phyloP scores from a whole-genome alignment of 1,140 invertebrate genomes.

The Heliconius nattereri region DNA sequence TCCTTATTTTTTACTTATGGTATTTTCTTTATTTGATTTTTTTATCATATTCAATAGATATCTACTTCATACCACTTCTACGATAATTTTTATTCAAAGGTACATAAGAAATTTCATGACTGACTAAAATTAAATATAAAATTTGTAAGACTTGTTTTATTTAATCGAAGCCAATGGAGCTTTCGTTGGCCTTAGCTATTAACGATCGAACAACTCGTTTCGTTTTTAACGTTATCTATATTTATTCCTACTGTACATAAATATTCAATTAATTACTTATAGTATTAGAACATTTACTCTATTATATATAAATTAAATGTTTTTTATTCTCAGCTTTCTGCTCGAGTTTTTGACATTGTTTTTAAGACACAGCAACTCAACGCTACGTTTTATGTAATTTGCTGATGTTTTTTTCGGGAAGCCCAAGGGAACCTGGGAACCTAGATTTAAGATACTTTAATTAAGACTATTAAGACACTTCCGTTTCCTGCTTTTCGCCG shows the following conservation, averaged over 20 bases:
- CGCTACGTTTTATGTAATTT: too few relatives aligned
- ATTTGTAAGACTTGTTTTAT: slow-evolving; percentile 36
- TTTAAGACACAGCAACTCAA: too few relatives aligned
- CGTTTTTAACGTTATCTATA: background rate
- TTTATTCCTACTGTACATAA: background rate
- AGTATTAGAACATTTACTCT: background rate
- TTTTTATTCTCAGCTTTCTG: too few relatives aligned
- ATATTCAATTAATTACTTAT: background rate
- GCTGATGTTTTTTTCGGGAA: too few relatives aligned
- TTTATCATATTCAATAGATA: background rate
- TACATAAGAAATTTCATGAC: slow-evolving; percentile 36
- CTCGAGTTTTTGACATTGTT: too few relatives aligned
- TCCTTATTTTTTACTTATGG: too few relatives aligned
- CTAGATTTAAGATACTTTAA: too few relatives aligned
- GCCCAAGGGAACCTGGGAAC: too few relatives aligned
- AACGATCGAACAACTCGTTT: background rate
- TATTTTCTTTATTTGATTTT: too few relatives aligned
- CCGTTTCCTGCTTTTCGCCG: too few relatives aligned
- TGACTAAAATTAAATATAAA: slow-evolving; percentile 39
- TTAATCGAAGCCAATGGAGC: slow-evolving; percentile 19
- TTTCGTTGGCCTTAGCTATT: background rate
- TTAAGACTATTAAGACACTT: too few relatives aligned
- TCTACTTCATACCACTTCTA: background rate
- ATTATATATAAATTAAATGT: background rate
- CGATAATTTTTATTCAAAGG: background rate